Evolutionary conservation across 1,140 invertebrate genomes (phyloP).

Genomic region (Cheumatopsyche charites): DNA sequence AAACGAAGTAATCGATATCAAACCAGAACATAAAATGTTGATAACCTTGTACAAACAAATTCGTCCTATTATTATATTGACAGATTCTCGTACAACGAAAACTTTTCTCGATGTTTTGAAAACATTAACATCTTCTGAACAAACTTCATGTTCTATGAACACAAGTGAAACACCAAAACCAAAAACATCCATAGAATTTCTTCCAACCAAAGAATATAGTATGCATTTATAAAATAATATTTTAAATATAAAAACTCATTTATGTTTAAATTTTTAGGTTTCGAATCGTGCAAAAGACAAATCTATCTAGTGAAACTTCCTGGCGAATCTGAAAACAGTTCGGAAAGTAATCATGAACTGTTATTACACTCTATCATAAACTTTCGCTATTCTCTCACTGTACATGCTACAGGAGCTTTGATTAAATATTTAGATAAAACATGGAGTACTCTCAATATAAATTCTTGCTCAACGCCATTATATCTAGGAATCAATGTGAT

Average conservation of each 20-base stretch:
- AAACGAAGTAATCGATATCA: slow-evolving; percentile 66
- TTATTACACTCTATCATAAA: slow-evolving; percentile 74
- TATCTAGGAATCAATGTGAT: slow-evolving; percentile 68
- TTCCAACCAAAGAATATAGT: slow-evolving; percentile 65
- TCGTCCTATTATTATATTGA: slow-evolving; percentile 64
- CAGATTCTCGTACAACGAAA: slow-evolving; percentile 60
- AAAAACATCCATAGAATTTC: slow-evolving; percentile 52
- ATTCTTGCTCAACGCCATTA: slow-evolving; percentile 60
- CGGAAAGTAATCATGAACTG: slow-evolving; percentile 65
- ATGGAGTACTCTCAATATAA: slow-evolving; percentile 66
- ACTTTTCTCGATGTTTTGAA: slow-evolving; percentile 55
- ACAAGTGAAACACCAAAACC: background rate
- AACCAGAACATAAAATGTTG: slow-evolving; percentile 65
- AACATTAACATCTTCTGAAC: slow-evolving; percentile 54
- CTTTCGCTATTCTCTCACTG: slow-evolving; percentile 68
- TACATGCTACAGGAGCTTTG: slow-evolving; percentile 75
- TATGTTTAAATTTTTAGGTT: slow-evolving; percentile 55
- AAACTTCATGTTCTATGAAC: slow-evolving; percentile 43
- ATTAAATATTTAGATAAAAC: slow-evolving; percentile 76
- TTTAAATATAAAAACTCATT: background rate
- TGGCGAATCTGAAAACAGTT: slow-evolving; percentile 63
- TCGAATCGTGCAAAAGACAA: slow-evolving; percentile 67
- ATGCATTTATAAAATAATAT: slow-evolving; percentile 48
- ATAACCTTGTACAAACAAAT: slow-evolving; percentile 68
- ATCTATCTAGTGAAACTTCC: slow-evolving; percentile 67